These are phyloP conservation scores for Pheosia tremula DNA, from an alignment of 2,888 invertebrate species.

Conservation along the genomic window DNA sequence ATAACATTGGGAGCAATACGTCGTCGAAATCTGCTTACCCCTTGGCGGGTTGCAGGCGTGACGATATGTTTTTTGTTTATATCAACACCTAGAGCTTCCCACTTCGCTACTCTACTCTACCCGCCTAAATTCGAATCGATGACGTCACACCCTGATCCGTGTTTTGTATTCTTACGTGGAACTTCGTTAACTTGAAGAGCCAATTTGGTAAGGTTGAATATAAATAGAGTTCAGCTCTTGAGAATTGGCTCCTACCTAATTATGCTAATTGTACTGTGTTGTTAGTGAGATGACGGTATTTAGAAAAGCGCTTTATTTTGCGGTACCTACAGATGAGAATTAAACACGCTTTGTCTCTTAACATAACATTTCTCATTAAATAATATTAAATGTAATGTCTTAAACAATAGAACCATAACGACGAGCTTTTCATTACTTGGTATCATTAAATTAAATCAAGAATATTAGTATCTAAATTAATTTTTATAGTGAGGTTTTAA, in stretches of 20 bases:
- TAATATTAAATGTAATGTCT: no score
- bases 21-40: no score
- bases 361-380: background rate
- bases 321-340: background rate
- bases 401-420: no score
- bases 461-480: no score
- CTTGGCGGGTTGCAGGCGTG: no score
- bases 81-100: no score
- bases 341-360: background rate
- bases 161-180: slow-evolving; percentile 34
- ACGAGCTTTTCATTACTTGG: no score
- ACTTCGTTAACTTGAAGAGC: slow-evolving; percentile 21
- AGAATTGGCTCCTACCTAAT: slow-evolving; percentile 7
- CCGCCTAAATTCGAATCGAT: slow-evolving; percentile 6
- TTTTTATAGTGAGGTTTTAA: no score
- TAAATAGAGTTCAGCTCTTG: slow-evolving; percentile 20
- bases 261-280: background rate
- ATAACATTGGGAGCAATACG: no score
- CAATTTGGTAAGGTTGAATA: slow-evolving; percentile 24
- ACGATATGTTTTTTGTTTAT: no score
- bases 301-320: background rate
- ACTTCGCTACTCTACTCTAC: background rate
- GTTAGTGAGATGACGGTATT: background rate
- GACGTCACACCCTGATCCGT: slow-evolving; percentile 27
- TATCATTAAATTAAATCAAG: no score